phyloP scores from a whole-genome alignment of 2,888 invertebrate species.

The Folsomia candida region DNA sequence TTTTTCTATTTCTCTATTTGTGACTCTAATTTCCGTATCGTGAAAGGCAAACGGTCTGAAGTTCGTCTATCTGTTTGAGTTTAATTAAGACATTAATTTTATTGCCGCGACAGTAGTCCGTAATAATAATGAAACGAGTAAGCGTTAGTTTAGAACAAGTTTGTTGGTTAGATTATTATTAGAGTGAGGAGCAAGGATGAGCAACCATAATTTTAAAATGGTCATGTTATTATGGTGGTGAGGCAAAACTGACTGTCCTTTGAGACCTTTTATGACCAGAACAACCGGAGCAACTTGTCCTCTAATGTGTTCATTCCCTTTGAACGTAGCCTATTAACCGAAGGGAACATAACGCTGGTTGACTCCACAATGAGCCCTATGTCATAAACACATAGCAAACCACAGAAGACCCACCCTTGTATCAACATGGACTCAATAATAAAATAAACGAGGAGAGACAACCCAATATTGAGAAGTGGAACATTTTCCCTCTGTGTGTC shows the following conservation, averaged over 20 bases:
- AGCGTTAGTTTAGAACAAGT: too few relatives aligned
- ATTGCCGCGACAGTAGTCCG: too few relatives aligned
- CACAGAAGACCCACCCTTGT: conserved; percentile 14
- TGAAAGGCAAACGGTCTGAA: neutral
- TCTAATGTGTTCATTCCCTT: conserved; percentile 36
- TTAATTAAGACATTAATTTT: too few relatives aligned
- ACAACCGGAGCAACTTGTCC: conserved; percentile 10
- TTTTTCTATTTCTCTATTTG: neutral
- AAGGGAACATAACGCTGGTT: neutral
- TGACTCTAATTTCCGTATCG: neutral
- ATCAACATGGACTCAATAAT: neutral
- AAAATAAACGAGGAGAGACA: neutral
- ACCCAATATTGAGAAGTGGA: conserved; percentile 15
- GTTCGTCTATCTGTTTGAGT: too few relatives aligned
- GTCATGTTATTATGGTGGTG: conserved; percentile 24
- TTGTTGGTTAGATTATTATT: too few relatives aligned
- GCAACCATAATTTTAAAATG: too few relatives aligned
- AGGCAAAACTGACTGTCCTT: conserved; percentile 10
- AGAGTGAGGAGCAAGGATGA: too few relatives aligned
- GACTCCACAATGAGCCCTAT: conserved; percentile 24
- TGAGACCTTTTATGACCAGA: conserved; percentile 30
- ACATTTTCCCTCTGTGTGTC: conserved; percentile 2
- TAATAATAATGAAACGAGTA: too few relatives aligned
- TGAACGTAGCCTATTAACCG: conserved; percentile 18
- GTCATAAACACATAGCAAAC: conserved; percentile 17